Percentiles rank a stretch among this genome's conserved stretches.
phyloP scores from a whole-genome alignment of 2,113 vertebrate species.

The Rhinopomastus cyanomelas region DNA sequence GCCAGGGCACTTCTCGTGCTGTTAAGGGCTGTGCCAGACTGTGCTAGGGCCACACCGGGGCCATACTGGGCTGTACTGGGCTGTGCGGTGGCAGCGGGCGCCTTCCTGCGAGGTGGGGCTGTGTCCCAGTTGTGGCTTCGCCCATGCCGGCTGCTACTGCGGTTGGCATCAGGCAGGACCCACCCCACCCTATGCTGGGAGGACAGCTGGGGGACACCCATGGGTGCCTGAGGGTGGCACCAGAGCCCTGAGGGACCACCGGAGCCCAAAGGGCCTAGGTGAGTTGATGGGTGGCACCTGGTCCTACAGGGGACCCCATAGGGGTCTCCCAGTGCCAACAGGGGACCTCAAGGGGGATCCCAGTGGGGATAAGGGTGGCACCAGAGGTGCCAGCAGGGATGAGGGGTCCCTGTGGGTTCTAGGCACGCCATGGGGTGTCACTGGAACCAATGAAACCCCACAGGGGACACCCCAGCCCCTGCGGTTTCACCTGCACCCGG shows the following conservation, averaged over 20 bases:
- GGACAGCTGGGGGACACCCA: neutral
- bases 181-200: neutral
- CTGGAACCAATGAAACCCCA: no score
- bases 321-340: neutral
- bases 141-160: neutral
- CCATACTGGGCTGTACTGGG: neutral
- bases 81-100: neutral
- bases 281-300: neutral
- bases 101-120: neutral
- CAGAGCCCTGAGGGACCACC: rapidly evolving
- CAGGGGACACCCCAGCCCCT: no score
- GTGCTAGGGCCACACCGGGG: no score
- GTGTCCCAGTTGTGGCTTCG: neutral
- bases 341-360: neutral
- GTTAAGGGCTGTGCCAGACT: no score
- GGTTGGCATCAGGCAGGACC: neutral
- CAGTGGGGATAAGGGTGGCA: neutral
- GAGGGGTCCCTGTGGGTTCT: no score
- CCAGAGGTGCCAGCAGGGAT: no score
- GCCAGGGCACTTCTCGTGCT: no score
- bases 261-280: neutral
- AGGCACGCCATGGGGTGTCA: no score
- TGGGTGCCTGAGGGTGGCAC: neutral
- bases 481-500: no score
- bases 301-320: rapidly evolving